Evolutionary conservation across 2,797 vertebrate genomes (phyloP).

Genomic region (Takifugu ocellatus): DNA sequence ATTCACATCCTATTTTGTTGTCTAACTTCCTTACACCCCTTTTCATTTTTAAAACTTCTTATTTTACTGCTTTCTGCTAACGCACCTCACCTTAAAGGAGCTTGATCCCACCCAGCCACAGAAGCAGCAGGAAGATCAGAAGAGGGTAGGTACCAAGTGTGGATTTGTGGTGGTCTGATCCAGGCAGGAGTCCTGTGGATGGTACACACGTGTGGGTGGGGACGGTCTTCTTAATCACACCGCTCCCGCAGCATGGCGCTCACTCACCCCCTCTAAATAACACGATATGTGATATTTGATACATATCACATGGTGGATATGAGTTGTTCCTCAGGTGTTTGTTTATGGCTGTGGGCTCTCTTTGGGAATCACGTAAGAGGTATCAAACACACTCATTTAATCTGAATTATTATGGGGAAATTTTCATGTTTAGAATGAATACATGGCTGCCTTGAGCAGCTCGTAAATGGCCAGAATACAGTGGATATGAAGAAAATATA

Average conservation of each 20-base stretch:
- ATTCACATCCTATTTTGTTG: slow-evolving; percentile 68
- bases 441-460: too few species aligned
- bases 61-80: slow-evolving; percentile 72
- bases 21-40: slow-evolving; percentile 34
- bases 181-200: neutral
- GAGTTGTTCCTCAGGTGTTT: slow-evolving; percentile 9
- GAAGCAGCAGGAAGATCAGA: slow-evolving; percentile 97
- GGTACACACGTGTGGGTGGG: too few species aligned
- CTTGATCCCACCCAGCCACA: slow-evolving; percentile 91
- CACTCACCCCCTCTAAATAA: slow-evolving; percentile 20
- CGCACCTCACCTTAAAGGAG: slow-evolving; percentile 84
- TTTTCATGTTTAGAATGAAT: slow-evolving; percentile 1
- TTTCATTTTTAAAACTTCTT: slow-evolving; percentile 20
- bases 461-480: neutral
- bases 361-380: slow-evolving; percentile 3
- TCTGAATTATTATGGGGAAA: neutral
- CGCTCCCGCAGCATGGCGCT: slow-evolving; percentile 52
- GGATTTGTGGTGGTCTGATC: slow-evolving; percentile 36
- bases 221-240: slow-evolving; percentile 21
- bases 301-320: slow-evolving; percentile 5
- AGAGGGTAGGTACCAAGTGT: slow-evolving; percentile 87
- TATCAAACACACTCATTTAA: slow-evolving; percentile 13
- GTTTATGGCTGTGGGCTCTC: slow-evolving; percentile 4
- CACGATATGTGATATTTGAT: slow-evolving; percentile 5
- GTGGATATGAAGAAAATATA: neutral